A percentile compares a stretch with the other conserved stretches of the same genome.
Conservation (phyloP, 2,113 vertebrate species). For the Hippocampus abdominalis region DNA sequence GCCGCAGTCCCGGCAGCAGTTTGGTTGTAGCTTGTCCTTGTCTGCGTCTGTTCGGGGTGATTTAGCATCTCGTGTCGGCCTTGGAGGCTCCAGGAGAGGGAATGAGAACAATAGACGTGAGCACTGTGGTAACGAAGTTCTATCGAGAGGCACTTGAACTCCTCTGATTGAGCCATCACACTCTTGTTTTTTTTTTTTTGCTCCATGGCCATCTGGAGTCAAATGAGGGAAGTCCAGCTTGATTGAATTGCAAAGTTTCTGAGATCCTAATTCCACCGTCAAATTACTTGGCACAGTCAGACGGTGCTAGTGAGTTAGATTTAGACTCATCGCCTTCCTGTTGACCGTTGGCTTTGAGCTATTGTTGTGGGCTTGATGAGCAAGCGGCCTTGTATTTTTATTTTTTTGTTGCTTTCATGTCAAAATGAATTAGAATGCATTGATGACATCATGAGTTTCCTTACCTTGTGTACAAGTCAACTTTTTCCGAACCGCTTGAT, state of each 20-base stretch:
- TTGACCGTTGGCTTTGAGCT: background rate
- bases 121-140: background rate
- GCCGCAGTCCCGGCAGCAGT: background rate
- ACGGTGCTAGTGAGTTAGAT: background rate
- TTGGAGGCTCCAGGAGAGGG: constrained; percentile 1
- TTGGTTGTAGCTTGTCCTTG: background rate
- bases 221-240: background rate
- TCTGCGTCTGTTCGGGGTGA: constrained; percentile 1
- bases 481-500: too few species aligned
- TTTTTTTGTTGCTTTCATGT: background rate
- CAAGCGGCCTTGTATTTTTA: background rate
- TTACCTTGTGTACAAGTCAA: background rate
- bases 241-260: background rate
- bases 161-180: background rate
- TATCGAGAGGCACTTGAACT: constrained; percentile 5
- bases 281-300: background rate
- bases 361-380: background rate
- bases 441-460: background rate
- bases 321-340: background rate
- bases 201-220: background rate
- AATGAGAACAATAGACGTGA: constrained; percentile 6
- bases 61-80: background rate
- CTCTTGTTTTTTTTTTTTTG: constrained; percentile 5
- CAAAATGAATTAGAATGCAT: background rate
- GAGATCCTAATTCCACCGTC: background rate